Evolutionary conservation across 1,140 invertebrate species (phyloP), one percentile per base, ranked within the genome.

Genomic region (Nasonia longicornis): DNA sequence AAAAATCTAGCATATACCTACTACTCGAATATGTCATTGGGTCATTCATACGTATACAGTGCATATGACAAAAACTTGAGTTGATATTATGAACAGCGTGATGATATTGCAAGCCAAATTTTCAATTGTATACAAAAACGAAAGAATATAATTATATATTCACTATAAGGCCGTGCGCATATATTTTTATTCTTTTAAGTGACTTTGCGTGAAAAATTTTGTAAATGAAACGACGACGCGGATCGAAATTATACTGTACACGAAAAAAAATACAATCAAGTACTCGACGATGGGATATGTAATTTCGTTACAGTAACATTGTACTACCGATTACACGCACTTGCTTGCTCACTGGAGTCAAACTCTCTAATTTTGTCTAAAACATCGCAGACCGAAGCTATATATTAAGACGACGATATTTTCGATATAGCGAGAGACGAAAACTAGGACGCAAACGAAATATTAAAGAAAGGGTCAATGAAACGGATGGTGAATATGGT

Each of bases 111-210:
- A 75, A 75, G 73, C 73, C 73, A 75, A 75, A 75, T 75, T 75
- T 75, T 64, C 73, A 64, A 63, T 38, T 7, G 26, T 58, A 6
- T 35, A 48, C 38, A 64, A 14, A 35, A 52, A 29, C 12, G 45
- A n/a, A 74, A 22, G 26, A 74, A 63, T 42, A 63, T 42, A 63
- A 79, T 42, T 64, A 73, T 64, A 73, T 64, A 35, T 35, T 35
- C 31, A 29, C 16, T 8, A 14, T 38, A 70, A 69, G 52, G 29
- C 26, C 26, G 26, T 26, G 26, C 72, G 42, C 12, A 38, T 22
- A 58, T n/a, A 63, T 11, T 63, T 48, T 79, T 79, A 79, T 79
- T 79, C 70, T 79, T 72, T 79, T 63, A 73, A 69, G 67, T 48
- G 45, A 66, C 14, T 77, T 77, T 77, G 26, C 38, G 66, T 52